These are phyloP conservation scores for Phenganax subtilis DNA, from an alignment of 92 coral and sea anemone genomes.

Conservation along the genomic window DNA sequence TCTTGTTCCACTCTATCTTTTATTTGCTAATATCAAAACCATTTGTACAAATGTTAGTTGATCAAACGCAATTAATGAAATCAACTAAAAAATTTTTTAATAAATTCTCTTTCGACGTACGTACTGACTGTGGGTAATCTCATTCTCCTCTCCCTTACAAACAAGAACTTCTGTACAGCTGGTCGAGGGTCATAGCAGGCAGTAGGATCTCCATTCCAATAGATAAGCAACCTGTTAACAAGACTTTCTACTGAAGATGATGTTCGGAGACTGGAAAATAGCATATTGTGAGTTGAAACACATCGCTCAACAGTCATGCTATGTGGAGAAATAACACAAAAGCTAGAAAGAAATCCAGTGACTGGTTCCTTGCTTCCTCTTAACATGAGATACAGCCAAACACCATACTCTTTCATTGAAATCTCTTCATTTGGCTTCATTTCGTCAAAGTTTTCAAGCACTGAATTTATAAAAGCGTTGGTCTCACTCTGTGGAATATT, in stretches of 20 bases:
- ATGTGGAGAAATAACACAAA: constrained; percentile 19
- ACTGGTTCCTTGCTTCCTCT: constrained; percentile 16
- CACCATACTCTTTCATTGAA: neutral
- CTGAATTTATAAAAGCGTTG: neutral
- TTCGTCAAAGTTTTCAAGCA: neutral
- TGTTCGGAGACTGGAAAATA: constrained; percentile 5
- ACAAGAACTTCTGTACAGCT: constrained; percentile 3
- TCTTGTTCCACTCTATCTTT: no score
- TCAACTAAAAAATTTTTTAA: constrained; percentile 9
- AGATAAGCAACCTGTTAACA: neutral
- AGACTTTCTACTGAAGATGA: constrained; percentile 6
- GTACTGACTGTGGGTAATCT: constrained; percentile 9
- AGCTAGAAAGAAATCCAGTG: neutral
- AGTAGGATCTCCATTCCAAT: constrained; percentile 28
- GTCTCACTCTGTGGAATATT: constrained; percentile 1
- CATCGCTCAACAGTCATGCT: constrained; percentile 21
- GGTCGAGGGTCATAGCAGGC: constrained; percentile 19
- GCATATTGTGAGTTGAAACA: constrained; percentile 31
- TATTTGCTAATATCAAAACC: no score
- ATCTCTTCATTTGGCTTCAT: neutral
- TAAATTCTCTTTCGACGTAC: constrained; percentile 14
- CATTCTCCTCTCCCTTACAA: neutral
- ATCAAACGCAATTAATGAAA: neutral
- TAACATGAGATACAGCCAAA: neutral
- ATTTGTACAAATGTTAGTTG: no score